These are phyloP conservation scores for Sciurus vulgaris DNA, from an alignment of 2,797 vertebrate species.

Conservation along the genomic window DNA sequence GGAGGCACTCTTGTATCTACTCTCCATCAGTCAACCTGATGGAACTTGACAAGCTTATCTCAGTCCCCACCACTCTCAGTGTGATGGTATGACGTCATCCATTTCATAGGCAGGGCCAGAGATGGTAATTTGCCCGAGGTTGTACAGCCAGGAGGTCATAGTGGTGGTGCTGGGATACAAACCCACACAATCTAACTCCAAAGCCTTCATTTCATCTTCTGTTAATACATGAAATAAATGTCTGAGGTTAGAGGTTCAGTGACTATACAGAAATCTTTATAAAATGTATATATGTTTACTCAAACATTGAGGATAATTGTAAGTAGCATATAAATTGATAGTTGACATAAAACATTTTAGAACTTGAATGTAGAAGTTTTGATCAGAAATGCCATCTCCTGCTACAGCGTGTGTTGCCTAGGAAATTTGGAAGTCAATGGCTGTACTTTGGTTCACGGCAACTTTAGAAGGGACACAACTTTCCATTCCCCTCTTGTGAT, in stretches of 20 bases:
- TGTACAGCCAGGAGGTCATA: background rate
- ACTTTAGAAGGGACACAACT: conserved; percentile 2
- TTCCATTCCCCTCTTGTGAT: background rate
- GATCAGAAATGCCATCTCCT: background rate
- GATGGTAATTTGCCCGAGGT: background rate
- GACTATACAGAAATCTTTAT: background rate
- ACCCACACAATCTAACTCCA: background rate
- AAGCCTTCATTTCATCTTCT: background rate
- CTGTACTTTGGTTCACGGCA: background rate
- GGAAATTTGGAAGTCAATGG: background rate
- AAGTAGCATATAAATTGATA: background rate
- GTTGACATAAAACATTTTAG: background rate
- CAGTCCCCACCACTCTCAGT: background rate
- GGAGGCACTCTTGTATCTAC: background rate
- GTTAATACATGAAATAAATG: background rate
- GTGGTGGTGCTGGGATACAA: background rate
- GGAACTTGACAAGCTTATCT: background rate
- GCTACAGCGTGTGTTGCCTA: background rate
- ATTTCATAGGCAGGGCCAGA: background rate
- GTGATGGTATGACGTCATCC: background rate
- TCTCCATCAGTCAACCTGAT: background rate
- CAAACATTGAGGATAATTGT: background rate
- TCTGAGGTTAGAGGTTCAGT: background rate
- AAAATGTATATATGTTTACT: background rate
- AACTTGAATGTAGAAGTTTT: background rate